Percentiles rank a stretch among this genome's conserved stretches.
phyloP scores from a whole-genome alignment of 2,797 vertebrate species.

The Argentina silus region DNA sequence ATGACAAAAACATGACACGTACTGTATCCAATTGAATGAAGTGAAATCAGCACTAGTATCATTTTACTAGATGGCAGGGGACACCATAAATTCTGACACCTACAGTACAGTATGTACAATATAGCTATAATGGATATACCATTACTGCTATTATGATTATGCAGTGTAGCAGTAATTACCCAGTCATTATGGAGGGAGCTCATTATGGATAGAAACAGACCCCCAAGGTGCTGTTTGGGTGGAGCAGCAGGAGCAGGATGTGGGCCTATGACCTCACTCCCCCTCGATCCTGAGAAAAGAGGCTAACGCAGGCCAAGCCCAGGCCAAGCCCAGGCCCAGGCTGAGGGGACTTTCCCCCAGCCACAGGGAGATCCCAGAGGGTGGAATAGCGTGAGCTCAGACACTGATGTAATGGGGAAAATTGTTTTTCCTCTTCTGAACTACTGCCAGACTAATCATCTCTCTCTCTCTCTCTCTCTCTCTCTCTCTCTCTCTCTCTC shows the following conservation, averaged over 20 bases:
- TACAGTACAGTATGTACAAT: neutral
- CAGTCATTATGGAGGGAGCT: neutral
- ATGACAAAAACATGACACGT: too few species aligned
- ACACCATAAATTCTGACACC: neutral
- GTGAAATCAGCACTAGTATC: neutral
- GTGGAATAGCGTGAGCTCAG: conserved; percentile 66
- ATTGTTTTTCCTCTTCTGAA: conserved; percentile 46
- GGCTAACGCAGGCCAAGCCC: conserved; percentile 39
- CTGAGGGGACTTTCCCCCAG: conserved; percentile 74
- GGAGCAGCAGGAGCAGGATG: conserved; percentile 63
- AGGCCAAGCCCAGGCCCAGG: conserved; percentile 41
- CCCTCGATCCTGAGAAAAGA: conserved; percentile 56
- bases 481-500: conserved; percentile 46
- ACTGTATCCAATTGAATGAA: too few species aligned
- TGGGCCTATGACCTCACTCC: conserved; percentile 57
- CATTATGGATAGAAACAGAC: neutral
- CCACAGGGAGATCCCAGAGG: conserved; percentile 64
- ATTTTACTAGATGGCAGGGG: neutral
- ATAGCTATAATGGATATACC: too few species aligned
- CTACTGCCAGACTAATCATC: conserved; percentile 65
- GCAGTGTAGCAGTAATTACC: neutral
- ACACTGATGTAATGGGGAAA: conserved; percentile 81
- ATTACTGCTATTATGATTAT: neutral
- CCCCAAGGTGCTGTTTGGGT: conserved; percentile 6
- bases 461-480: conserved; percentile 40